Conservation (phyloP, 2,888 invertebrate species). For the Melipona beecheii region DNA sequence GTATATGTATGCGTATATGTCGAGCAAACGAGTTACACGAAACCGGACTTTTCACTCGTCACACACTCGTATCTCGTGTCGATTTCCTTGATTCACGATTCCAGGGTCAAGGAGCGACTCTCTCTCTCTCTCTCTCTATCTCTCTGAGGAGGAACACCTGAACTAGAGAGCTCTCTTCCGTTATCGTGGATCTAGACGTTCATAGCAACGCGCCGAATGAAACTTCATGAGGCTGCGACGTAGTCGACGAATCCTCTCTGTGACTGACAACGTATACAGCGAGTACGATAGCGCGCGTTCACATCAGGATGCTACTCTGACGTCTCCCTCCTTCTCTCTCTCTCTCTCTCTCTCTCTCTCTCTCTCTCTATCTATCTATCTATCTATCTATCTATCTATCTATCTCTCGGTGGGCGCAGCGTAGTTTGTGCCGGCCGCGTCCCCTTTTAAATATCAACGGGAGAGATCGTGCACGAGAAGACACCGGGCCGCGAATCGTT, state of each 20-base stretch:
- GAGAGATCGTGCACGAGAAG: constrained; percentile 16
- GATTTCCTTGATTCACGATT: not conserved
- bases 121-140: not conserved
- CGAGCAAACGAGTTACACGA: not conserved
- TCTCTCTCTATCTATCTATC: not conserved
- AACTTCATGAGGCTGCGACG: constrained; percentile 1
- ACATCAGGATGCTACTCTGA: not conserved
- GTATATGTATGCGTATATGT: not conserved
- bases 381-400: not conserved
- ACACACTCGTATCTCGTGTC: not conserved
- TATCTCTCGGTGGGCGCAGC: too few relatives aligned
- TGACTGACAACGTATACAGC: too few relatives aligned
- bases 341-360: not conserved
- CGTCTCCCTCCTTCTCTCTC: not conserved
- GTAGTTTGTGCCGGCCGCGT: not conserved
- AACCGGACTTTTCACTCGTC: constrained; percentile 15
- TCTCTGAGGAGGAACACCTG: not conserved
- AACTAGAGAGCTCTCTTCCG: not conserved
- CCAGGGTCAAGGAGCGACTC: not conserved
- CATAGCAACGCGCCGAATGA: not conserved
- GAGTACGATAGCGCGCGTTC: too few relatives aligned
- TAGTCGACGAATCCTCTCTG: not conserved
- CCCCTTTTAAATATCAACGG: constrained; percentile 29
- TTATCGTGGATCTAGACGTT: constrained; percentile 4
- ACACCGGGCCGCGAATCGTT: constrained; percentile 16